phyloP scores from a whole-genome alignment of 1,140 invertebrate species.

The Cherax quadricarinatus region DNA sequence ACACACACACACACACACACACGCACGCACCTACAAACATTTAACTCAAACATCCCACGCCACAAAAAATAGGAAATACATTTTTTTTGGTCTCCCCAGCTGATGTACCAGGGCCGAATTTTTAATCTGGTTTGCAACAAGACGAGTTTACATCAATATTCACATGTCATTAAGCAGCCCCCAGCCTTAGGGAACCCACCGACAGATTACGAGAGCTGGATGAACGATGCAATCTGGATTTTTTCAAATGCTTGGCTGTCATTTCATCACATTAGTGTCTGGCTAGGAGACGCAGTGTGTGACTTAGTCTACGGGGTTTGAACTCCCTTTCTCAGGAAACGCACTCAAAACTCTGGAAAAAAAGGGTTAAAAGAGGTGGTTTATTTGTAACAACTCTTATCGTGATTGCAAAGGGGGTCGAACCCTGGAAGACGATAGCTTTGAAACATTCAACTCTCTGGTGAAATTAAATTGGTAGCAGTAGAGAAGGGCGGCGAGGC shows the following conservation, averaged over 20 bases:
- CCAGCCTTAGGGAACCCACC: constrained; percentile 58
- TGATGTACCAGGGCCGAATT: constrained; percentile 60
- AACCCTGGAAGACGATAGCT: constrained; percentile 45
- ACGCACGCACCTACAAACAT: background rate
- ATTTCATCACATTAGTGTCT: background rate
- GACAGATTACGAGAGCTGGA: constrained; percentile 53
- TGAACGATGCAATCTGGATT: constrained; percentile 48
- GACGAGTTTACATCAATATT: constrained; percentile 71
- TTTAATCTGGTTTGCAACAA: constrained; percentile 72
- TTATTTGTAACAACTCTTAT: no score
- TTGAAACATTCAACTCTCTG: constrained; percentile 49
- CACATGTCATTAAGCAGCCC: constrained; percentile 68
- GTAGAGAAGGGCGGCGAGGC: constrained; percentile 22
- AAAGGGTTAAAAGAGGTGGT: no score
- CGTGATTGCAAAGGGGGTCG: background rate
- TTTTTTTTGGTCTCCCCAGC: background rate
- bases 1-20: background rate
- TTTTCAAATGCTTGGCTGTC: background rate
- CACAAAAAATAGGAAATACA: background rate
- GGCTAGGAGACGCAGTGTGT: background rate
- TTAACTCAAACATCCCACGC: background rate
- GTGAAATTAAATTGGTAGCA: constrained; percentile 53
- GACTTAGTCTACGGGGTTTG: no score
- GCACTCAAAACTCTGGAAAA: no score
- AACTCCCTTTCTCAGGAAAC: no score